Conservation (phyloP, 2,797 vertebrate genomes). For the Myotis vivesi region DNA sequence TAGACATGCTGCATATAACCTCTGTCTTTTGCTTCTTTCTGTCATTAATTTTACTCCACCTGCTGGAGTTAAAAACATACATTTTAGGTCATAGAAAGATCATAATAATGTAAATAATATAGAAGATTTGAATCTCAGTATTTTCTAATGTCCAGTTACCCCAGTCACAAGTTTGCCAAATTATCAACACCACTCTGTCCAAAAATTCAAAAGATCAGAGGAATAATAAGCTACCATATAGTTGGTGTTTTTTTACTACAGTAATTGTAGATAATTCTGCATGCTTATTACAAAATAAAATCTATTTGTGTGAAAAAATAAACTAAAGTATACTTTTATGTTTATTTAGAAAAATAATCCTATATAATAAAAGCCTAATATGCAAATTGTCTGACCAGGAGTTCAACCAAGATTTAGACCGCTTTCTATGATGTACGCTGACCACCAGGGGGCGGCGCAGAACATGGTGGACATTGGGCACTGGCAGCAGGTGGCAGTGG, state of each 20-base stretch:
- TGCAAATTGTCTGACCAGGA: too few species aligned
- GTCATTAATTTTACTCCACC: neutral
- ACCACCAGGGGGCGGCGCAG: too few species aligned
- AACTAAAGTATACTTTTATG: neutral
- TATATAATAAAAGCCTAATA: too few species aligned
- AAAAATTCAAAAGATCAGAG: neutral
- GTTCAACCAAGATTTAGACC: too few species aligned
- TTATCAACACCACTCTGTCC: neutral
- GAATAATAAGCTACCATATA: neutral
- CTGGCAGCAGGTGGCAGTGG: too few species aligned
- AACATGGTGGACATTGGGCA: too few species aligned
- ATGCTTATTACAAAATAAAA: neutral
- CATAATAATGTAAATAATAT: neutral
- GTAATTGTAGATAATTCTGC: neutral
- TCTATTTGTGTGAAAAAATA: neutral
- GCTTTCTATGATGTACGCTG: too few species aligned
- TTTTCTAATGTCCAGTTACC: neutral
- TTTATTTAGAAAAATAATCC: neutral
- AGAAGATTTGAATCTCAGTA: neutral
- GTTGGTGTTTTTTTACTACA: neutral
- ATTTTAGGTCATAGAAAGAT: neutral
- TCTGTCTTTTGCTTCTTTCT: neutral
- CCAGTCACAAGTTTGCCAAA: neutral
- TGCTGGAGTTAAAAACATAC: neutral
- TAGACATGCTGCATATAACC: too few species aligned